Evolutionary conservation across 2,888 invertebrate genomes (phyloP).

Genomic region (Cheilosia urbana): DNA sequence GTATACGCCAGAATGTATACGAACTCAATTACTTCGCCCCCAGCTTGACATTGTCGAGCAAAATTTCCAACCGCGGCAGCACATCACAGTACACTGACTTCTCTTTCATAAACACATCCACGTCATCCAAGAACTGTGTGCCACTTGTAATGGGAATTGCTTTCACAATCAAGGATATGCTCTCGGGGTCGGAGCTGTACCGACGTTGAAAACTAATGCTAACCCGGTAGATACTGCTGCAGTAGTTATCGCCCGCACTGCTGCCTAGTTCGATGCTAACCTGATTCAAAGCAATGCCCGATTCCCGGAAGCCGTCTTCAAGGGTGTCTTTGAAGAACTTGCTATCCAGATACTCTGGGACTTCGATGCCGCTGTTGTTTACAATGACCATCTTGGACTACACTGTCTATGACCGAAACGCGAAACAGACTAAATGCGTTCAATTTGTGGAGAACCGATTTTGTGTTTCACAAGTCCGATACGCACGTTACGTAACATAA

Average conservation of each 20-base stretch:
- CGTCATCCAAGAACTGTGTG: conserved; percentile 81
- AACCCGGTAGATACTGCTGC: conserved; percentile 81
- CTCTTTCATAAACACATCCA: conserved; percentile 84
- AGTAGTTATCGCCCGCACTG: conserved; percentile 81
- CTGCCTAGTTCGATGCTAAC: conserved; percentile 80
- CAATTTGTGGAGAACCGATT: neutral
- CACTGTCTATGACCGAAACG: neutral
- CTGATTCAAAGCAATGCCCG: conserved; percentile 77
- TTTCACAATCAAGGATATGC: conserved; percentile 80
- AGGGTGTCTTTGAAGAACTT: conserved; percentile 79
- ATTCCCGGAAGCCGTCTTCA: conserved; percentile 79
- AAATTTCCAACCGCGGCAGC: conserved; percentile 82
- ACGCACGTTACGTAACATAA: conserved; percentile 4
- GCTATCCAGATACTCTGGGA: conserved; percentile 79
- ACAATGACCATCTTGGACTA: conserved; percentile 19
- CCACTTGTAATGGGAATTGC: conserved; percentile 79
- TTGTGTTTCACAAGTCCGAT: neutral
- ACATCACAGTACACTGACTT: conserved; percentile 82
- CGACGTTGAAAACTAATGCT: conserved; percentile 76
- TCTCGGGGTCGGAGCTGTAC: neutral
- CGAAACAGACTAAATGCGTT: conserved; percentile 16
- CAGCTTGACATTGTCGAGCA: conserved; percentile 79
- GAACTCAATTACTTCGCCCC: conserved; percentile 79
- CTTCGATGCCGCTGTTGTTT: conserved; percentile 23
- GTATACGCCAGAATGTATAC: neutral